Evolutionary conservation across 2,113 vertebrate species (phyloP).

Genomic region (Arothron firmamentum): DNA sequence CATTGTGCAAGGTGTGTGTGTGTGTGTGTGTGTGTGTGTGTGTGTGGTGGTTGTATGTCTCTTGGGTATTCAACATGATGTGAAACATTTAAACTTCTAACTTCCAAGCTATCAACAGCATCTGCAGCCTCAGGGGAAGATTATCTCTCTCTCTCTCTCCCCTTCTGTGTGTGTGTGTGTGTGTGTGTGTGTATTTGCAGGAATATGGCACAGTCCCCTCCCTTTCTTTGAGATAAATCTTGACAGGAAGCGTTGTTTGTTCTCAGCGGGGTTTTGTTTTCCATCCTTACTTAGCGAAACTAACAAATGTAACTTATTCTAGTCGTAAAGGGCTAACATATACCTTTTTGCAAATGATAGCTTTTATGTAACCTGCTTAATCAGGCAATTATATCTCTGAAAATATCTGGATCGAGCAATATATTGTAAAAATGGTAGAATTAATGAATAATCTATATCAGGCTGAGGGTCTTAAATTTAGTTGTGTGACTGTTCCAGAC

Average conservation of each 20-base stretch:
- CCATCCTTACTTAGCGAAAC: no score
- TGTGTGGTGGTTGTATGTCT: not conserved
- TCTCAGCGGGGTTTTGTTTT: not conserved
- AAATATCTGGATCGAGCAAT: no score
- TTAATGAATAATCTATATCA: no score
- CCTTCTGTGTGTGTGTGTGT: not conserved
- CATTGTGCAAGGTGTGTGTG: not conserved
- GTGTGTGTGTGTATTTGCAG: not conserved
- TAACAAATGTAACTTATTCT: no score
- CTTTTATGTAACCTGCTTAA: no score
- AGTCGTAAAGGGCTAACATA: no score
- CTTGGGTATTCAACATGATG: no score
- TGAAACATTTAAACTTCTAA: not conserved
- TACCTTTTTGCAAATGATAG: no score
- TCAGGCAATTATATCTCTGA: no score
- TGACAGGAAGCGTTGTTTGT: not conserved
- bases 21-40: slow-evolving; percentile 6
- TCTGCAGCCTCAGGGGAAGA: slow-evolving; percentile 24
- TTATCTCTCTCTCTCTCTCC: not conserved
- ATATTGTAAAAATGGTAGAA: no score
- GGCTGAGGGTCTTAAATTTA: no score
- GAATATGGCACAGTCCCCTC: slow-evolving; percentile 3
- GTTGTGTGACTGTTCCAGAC: no score
- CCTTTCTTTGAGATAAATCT: not conserved
- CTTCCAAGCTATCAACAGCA: slow-evolving; percentile 53